These are phyloP conservation scores for Micromesistius poutassou DNA, from an alignment of 2,797 vertebrate genomes.

Conservation along the genomic window DNA sequence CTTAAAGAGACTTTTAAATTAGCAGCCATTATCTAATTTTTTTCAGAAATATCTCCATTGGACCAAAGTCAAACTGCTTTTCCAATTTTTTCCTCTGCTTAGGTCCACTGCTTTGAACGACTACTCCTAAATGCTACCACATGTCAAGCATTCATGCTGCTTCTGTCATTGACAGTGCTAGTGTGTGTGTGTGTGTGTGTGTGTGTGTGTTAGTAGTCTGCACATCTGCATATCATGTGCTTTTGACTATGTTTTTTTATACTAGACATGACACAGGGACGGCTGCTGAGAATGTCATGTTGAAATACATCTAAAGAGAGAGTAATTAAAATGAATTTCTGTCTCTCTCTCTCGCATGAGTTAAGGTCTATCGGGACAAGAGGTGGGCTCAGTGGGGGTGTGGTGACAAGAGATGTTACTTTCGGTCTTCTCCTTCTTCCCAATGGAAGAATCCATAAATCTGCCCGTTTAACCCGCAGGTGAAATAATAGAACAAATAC, in stretches of 20 bases:
- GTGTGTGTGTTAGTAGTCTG: constrained; percentile 7
- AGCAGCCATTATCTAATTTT: constrained; percentile 16
- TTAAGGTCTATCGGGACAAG: constrained; percentile 5
- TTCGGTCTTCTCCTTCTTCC: constrained; percentile 23
- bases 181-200: constrained; percentile 23
- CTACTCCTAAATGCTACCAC: constrained; percentile 41
- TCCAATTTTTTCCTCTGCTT: constrained; percentile 31
- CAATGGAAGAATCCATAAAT: constrained; percentile 52
- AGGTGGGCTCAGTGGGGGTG: constrained; percentile 4
- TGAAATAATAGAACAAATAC: constrained; percentile 63
- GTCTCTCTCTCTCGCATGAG: constrained; percentile 32
- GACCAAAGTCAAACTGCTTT: constrained; percentile 30
- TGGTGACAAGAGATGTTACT: not conserved
- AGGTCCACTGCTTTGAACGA: constrained; percentile 47
- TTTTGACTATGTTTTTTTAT: not conserved
- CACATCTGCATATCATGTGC: too few species aligned
- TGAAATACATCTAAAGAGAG: constrained; percentile 12
- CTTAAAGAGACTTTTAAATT: not conserved
- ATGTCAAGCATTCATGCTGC: constrained; percentile 55
- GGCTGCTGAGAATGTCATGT: constrained; percentile 22
- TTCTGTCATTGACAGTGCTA: constrained; percentile 48
- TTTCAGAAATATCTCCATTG: constrained; percentile 15
- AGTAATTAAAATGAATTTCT: constrained; percentile 13
- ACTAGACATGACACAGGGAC: constrained; percentile 26
- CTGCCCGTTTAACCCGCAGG: constrained; percentile 54